Evolutionary conservation across 2,113 vertebrate species (phyloP), one percentile per base, ranked within the genome.

Genomic region (Astur gentilis): DNA sequence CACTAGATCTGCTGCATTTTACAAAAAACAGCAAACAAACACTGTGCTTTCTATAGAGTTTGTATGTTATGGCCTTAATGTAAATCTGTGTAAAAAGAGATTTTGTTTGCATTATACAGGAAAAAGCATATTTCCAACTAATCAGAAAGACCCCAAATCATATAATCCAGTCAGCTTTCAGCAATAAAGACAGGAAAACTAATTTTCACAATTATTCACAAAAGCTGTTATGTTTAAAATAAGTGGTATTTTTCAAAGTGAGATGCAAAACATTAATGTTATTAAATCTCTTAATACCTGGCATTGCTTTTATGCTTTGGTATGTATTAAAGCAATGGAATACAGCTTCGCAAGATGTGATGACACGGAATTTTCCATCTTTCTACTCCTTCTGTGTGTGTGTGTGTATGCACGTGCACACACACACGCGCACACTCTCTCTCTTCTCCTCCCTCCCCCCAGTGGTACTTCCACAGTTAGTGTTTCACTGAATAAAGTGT

Each of bases 201-300:
- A 40, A 66, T 80, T 54, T 93, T 72, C 66, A 50, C 23, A 36
- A 70, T 60, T 89, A 84, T 66, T 83, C 27, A 86, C 3, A 1
- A 70, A 80, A 90, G n/a, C 40, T 27, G 29, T 38, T 85, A 71
- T 1, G 13, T 76, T 93, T 83, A 38, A 87, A 89, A 11, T 54
- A 90, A 83, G 57, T 36, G 23, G 21, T 57, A 23, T 84, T 96
- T 96, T 95, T 85, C 40, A 32, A 82, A 95, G 32, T 42, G 32
- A 64, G 34, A 83, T 69, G 49, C 17, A 95, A 85, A 12, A 44
- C 47, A 34, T 65, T 31, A 19, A 80, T 58, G 18, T 50, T 80
- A 22, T 34, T 80, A 52, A 45, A 64, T 77, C 32, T 72, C 45
- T 55, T 90, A 55, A 75, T 54, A 91, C 36, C 38, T 58, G 54